phyloP scores from a whole-genome alignment of 2,113 vertebrate species.

The Hippolais icterina region DNA sequence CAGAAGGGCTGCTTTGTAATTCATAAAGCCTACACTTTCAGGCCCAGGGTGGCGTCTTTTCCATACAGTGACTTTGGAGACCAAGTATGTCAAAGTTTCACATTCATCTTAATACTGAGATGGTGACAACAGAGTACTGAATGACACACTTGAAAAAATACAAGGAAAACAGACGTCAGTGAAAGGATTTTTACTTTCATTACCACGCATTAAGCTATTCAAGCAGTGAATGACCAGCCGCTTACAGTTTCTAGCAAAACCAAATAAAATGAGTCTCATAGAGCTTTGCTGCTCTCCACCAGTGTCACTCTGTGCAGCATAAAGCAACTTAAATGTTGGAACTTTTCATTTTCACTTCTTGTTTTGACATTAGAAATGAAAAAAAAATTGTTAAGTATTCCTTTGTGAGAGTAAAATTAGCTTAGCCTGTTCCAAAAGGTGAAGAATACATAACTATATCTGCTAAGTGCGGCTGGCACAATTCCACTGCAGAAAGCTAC shows the following conservation, averaged over 20 bases:
- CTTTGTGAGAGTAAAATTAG: neutral
- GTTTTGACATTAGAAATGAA: neutral
- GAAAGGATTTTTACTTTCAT: neutral
- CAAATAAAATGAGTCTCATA: neutral
- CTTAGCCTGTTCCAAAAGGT: neutral
- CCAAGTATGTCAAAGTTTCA: rapidly evolving
- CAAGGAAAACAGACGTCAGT: neutral
- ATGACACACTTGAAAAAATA: neutral
- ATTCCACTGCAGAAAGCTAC: neutral
- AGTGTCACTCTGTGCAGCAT: neutral
- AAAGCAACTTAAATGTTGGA: neutral
- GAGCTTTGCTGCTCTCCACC: neutral
- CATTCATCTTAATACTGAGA: neutral
- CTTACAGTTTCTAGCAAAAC: neutral
- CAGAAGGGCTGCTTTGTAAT: neutral
- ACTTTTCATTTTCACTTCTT: neutral
- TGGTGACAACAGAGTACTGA: neutral
- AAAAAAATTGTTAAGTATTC: neutral
- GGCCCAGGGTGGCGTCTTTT: neutral
- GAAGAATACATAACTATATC: neutral
- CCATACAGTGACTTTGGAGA: rapidly evolving
- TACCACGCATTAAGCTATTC: neutral
- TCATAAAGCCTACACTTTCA: neutral
- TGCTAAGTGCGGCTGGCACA: neutral
- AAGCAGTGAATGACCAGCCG: neutral